Base-by-base conservation (phyloP, 2,888 invertebrate genomes). In the Cryptocephalus primarius region DNA sequence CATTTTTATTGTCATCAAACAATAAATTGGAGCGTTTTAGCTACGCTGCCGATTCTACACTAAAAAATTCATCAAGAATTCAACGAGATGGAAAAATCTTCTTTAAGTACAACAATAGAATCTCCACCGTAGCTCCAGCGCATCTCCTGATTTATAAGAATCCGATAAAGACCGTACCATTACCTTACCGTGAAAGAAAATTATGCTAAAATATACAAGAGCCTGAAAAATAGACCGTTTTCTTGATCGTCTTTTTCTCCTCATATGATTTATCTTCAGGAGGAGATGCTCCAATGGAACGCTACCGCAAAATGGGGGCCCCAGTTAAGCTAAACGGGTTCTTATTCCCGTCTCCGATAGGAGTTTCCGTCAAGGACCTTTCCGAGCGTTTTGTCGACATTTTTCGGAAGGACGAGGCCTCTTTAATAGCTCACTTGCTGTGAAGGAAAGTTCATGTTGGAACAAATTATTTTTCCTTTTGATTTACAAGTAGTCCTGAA, bases 21-120 rank as follows among this genome's bases (percentile, higher is more conserved):
- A 6, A 36, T 36, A 36, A 36, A 36, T 36, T 6, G 12, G 36
- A 36, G 4, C 36, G 36, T 36, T 36, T 11, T 12, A 36, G 36
- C 12, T 4, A 22, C 22, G 22, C 22, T 6, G 11, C 4, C 36
- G 36, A 36, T 36, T 36, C 12, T 42, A 32, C 42, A 43, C 43
- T 54, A 51, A 55, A 53, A 55, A 55, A 53, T 53, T 53, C 50
- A 51, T 53, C 50, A 45, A 48, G 48, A 43, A 53, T 55, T 51
- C 55, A 50, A 48, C 46, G 48, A 53, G 48, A 42, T 32, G 48
- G 46, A 49, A 51, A 45, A 46, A 48, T 41, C 47, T 42, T 40
- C 46, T 44, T 44, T 47, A 49, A 44, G 46, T 45, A 46, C 46
- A 48, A 49, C 50, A 48, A 50, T 50, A 47, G 45, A 49, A 47